Base-by-base conservation (phyloP, 2,113 vertebrate species). In the Silurus asotus region DNA sequence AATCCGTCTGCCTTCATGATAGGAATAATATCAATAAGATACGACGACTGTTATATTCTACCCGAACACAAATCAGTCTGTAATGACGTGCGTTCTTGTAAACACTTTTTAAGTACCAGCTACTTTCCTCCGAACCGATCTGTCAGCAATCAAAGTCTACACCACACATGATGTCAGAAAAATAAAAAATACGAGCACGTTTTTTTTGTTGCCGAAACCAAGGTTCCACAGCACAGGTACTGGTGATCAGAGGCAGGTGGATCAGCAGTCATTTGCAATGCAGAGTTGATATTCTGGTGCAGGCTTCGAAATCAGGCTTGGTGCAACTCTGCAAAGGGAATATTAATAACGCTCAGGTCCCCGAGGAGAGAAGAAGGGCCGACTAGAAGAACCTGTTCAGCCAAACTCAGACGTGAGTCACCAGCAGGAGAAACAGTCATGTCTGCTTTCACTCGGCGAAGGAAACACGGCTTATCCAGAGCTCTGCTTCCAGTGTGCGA, bases 381-480 rank as follows among this genome's bases (percentile, higher is more conserved):
- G 88, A 90, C 90, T 78, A 88, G 90, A 82, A 83, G 79, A 90
- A 88, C 90, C 89, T 88, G 90, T 91, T 91, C 74, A 84, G 55
- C 90, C 85, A 84, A 86, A 86, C 87, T 78, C 74, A 79, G 67
- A 56, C 67, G 53, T 84, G 85, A 91, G 84, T 91, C 88, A 91
- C 88, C 87, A 53, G 15, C 87, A 53, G 15, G 49, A 80, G 78
- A 84, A 79, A 69, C 84, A 87, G 84, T 83, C 84, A 86, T 48
- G 13, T 72, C 74, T 79, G 59, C 74, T 70, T 55, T 49, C 51
- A 58, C 72, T 70, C 56, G 5, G 65, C 59, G 45, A 72, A 13
- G 86, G 53, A 70, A 84, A 69, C 17, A 64, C 17, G 17, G 67
- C n/a, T 88, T 84, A 15, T 76, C 48, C 58, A 37, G 56, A 17